Percentiles rank a stretch among this genome's conserved stretches.
Conservation (phyloP, 1,140 invertebrate species). For the Trichomalopsis sarcophagae region DNA sequence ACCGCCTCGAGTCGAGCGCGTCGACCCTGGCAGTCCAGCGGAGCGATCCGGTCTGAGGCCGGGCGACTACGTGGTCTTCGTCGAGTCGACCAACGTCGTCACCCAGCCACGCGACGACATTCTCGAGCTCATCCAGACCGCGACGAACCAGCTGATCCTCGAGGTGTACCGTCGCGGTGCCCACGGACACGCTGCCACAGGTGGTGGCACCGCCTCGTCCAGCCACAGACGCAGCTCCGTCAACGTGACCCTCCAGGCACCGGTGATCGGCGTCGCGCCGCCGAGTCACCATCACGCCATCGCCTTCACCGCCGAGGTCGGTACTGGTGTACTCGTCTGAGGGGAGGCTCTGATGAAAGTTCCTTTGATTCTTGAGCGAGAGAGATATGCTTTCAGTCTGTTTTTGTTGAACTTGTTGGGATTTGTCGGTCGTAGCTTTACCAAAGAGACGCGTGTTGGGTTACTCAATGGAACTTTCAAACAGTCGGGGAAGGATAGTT, state of each 20-base stretch:
- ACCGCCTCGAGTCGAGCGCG: conserved; percentile 90
- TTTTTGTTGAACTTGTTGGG: not conserved
- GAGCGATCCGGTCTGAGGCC: conserved; percentile 86
- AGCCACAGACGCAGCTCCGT: conserved; percentile 65
- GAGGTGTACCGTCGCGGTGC: conserved; percentile 83
- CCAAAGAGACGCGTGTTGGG: conserved; percentile 7
- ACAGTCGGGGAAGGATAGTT: not conserved
- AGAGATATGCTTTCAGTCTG: not conserved
- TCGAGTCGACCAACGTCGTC: conserved; percentile 89
- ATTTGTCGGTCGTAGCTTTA: not conserved
- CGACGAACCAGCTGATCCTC: conserved; percentile 81
- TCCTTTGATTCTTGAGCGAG: not conserved
- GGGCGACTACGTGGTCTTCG: conserved; percentile 91
- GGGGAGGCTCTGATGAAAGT: not conserved
- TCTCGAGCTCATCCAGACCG: conserved; percentile 86
- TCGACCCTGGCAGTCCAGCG: conserved; percentile 87
- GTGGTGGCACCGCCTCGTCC: conserved; percentile 28
- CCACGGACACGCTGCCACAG: not conserved
- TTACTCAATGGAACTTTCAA: conserved; percentile 16
- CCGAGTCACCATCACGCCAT: conserved; percentile 67
- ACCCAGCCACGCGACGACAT: conserved; percentile 87
- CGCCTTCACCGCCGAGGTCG: conserved; percentile 90
- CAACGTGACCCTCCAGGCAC: conserved; percentile 65
- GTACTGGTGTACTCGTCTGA: conserved; percentile 78
- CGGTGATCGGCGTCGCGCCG: conserved; percentile 27